Percentiles rank a stretch among this genome's conserved stretches.
Conservation (phyloP, 2,888 invertebrate genomes). For the Falcaria lacertinaria region DNA sequence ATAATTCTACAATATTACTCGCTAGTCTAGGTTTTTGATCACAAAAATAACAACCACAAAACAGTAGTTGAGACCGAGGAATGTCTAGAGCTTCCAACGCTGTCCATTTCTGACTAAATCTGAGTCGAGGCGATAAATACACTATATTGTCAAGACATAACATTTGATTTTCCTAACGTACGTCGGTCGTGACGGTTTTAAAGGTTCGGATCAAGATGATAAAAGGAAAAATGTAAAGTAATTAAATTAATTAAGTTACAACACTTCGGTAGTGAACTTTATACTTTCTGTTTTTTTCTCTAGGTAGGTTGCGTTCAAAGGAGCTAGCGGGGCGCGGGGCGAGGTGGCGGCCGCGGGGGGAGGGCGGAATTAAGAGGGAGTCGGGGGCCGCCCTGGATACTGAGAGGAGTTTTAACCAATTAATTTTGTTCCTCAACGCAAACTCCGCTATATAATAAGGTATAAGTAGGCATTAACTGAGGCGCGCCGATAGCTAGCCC, state of each 20-base stretch:
- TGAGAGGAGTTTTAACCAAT: slow-evolving; percentile 82
- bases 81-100: too few relatives aligned
- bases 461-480: slow-evolving; percentile 79
- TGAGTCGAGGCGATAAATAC: too few relatives aligned
- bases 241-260: slow-evolving; percentile 70
- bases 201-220: neutral
- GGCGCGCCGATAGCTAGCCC: slow-evolving; percentile 75
- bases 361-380: slow-evolving; percentile 71
- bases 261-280: slow-evolving; percentile 62
- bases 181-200: too few relatives aligned
- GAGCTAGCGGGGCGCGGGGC: slow-evolving; percentile 63
- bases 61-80: too few relatives aligned
- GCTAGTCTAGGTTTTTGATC: too few relatives aligned
- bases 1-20: too few relatives aligned
- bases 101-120: too few relatives aligned
- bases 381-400: slow-evolving; percentile 76
- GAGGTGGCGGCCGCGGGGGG: slow-evolving; percentile 45
- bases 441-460: slow-evolving; percentile 80
- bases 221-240: slow-evolving; percentile 8
- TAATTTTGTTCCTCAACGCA: slow-evolving; percentile 81
- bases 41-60: too few relatives aligned
- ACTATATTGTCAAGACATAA: too few relatives aligned
- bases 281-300: slow-evolving; percentile 80
- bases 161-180: too few relatives aligned
- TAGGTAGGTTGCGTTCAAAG: slow-evolving; percentile 80